Base-by-base conservation (phyloP, 2,888 invertebrate species). In the Anodontia alba region DNA sequence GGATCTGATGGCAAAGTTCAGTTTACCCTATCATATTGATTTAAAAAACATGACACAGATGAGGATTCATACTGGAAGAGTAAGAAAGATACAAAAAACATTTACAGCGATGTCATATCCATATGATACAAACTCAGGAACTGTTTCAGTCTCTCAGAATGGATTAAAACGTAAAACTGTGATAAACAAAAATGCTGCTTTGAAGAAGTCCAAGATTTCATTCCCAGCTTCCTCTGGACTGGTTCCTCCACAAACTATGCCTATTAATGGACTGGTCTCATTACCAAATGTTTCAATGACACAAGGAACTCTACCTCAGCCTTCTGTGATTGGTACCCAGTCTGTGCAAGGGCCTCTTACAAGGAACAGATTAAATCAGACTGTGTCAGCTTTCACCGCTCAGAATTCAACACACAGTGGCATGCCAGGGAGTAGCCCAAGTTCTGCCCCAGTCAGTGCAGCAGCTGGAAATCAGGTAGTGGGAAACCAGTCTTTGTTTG, bases 11-110 rank as follows among this genome's bases (percentile, higher is more conserved):
- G 96, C 96, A 92, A 96, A 96, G 90, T 95, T 96, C 74, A 96
- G 96, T 29, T 96, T 97, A 91, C 97, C 97, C 0, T 97, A 97
- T 91, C 96, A 96, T 57, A 96, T 97, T 78, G 96, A 97, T 92
- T 97, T 97, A 93, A 96, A 96, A 89, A 97, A 96, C 93, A 95
- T 97, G 90, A 97, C 97, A 69, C 97, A 97, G 95, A 92, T 90
- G 36, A 84, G 92, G 49, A 96, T 96, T 91, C 96, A 96, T 84
- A 96, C 97, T 89, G 96, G 97, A 68, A 96, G 96, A 88, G 95
- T 96, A 17, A 95, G 97, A 67, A 96, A 96, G 88, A 96, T 98
- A 88, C 95, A 97, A 36, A 96, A 98, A 81, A 96, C 83, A 15
- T 81, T 84, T 29, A 57, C 81, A 31, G 54, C 78, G 17, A 73